These are phyloP conservation scores for Hirundo rustica DNA, from an alignment of 2,797 vertebrate genomes.

Conservation along the genomic window DNA sequence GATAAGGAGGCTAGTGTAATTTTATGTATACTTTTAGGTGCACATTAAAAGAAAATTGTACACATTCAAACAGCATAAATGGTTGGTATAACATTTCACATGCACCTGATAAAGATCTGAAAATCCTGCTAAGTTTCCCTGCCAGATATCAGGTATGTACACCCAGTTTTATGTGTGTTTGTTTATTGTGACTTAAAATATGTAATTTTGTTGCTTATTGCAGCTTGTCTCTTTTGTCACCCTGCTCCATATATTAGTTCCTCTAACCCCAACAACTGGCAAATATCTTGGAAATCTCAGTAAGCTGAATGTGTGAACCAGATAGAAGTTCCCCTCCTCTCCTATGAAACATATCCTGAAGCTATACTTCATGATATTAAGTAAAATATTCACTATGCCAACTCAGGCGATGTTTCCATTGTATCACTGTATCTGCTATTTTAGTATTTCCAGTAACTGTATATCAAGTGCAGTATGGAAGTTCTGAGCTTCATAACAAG, in stretches of 20 bases:
- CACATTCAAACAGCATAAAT: slow-evolving; percentile 20
- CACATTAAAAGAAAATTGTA: slow-evolving; percentile 76
- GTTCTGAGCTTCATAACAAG: slow-evolving; percentile 20
- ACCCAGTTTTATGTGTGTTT: slow-evolving; percentile 2
- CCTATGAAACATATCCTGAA: background rate
- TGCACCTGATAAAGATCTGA: slow-evolving; percentile 71
- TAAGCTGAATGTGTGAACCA: background rate
- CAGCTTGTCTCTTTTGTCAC: background rate
- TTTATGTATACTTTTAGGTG: slow-evolving; percentile 74
- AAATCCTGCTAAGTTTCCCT: slow-evolving; percentile 68
- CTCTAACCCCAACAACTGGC: background rate
- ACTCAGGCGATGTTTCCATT: background rate
- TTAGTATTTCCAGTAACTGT: background rate
- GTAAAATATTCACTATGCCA: background rate
- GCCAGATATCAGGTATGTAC: slow-evolving; percentile 72
- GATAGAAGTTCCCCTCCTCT: background rate
- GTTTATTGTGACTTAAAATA: slow-evolving; percentile 6
- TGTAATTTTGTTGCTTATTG: background rate
- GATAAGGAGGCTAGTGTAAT: slow-evolving; percentile 38
- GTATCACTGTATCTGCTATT: background rate
- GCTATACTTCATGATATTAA: background rate
- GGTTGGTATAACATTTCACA: slow-evolving; percentile 75
- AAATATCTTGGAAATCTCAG: background rate
- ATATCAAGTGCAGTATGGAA: background rate
- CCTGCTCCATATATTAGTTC: background rate